Percentiles rank a stretch among this genome's conserved stretches.
These are phyloP conservation scores for Hylyphantes graminicola DNA, from an alignment of 1,140 invertebrate genomes.

Conservation along the genomic window DNA sequence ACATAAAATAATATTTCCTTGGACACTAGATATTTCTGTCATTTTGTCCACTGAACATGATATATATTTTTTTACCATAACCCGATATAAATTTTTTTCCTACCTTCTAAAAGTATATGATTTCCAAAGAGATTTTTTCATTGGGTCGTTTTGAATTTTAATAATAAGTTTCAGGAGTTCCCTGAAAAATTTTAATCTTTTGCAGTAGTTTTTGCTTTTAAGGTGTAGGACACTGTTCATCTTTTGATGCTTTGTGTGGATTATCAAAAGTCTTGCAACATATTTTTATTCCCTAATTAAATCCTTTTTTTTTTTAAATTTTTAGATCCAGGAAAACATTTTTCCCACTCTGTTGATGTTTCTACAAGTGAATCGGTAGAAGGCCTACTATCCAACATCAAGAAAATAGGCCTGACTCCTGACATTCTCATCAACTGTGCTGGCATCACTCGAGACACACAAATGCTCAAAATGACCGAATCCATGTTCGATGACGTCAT, in stretches of 20 bases:
- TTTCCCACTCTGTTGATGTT: constrained; percentile 77
- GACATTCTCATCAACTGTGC: constrained; percentile 88
- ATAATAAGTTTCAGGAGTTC: no score
- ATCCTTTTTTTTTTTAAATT: neutral
- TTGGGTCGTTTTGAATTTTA: no score
- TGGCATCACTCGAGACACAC: constrained; percentile 85
- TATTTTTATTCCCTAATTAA: neutral
- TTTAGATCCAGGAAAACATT: constrained; percentile 54
- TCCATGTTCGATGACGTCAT: constrained; percentile 84
- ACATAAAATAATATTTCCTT: no score
- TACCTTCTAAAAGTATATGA: no score
- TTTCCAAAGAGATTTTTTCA: no score
- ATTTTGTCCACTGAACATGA: no score
- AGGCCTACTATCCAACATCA: constrained; percentile 71
- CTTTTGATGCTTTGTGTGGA: neutral
- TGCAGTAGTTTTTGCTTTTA: neutral
- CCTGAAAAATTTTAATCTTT: neutral
- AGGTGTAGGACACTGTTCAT: neutral
- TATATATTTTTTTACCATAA: no score
- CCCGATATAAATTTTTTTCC: no score
- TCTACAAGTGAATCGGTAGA: constrained; percentile 73
- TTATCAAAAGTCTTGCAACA: neutral
- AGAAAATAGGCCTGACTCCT: constrained; percentile 76
- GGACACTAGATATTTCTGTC: no score
- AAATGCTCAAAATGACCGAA: constrained; percentile 82